These are phyloP conservation scores for Lochmaea crataegi DNA, from an alignment of 2,888 invertebrate genomes.

Conservation along the genomic window DNA sequence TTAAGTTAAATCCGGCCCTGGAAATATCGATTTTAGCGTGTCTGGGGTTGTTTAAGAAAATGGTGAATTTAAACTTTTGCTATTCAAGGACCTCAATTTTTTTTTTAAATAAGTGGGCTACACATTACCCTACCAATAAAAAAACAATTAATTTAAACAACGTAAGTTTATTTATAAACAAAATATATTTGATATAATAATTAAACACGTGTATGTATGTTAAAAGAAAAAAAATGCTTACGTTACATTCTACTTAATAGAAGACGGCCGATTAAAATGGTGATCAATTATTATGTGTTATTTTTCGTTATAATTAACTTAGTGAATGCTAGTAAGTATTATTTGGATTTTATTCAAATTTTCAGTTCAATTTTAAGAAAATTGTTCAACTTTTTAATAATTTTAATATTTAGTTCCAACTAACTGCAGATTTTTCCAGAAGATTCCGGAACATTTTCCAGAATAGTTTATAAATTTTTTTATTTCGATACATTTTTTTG, in stretches of 20 bases:
- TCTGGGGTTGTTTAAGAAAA: too few species aligned
- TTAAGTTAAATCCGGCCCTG: too few species aligned
- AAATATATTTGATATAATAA: not conserved
- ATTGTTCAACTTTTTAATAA: too few species aligned
- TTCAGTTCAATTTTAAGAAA: too few species aligned
- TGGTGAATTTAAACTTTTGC: too few species aligned
- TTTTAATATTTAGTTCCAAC: too few species aligned
- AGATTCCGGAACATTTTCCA: not conserved
- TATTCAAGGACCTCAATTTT: too few species aligned
- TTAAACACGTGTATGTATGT: not conserved
- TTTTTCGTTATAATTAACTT: not conserved
- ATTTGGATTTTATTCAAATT: not conserved
- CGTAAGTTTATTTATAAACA: constrained; percentile 1
- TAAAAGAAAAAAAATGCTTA: constrained; percentile 6
- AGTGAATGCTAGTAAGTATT: not conserved
- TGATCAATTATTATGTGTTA: not conserved
- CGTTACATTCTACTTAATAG: not conserved
- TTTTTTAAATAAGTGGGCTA: too few species aligned
- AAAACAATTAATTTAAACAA: not conserved
- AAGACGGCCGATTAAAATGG: not conserved
- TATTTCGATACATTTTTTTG: not conserved
- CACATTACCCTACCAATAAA: too few species aligned
- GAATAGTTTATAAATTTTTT: not conserved
- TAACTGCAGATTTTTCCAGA: too few species aligned
- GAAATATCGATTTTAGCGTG: too few species aligned